phyloP scores from a whole-genome alignment of 2,888 invertebrate species.

The Dichetophora obliterata region DNA sequence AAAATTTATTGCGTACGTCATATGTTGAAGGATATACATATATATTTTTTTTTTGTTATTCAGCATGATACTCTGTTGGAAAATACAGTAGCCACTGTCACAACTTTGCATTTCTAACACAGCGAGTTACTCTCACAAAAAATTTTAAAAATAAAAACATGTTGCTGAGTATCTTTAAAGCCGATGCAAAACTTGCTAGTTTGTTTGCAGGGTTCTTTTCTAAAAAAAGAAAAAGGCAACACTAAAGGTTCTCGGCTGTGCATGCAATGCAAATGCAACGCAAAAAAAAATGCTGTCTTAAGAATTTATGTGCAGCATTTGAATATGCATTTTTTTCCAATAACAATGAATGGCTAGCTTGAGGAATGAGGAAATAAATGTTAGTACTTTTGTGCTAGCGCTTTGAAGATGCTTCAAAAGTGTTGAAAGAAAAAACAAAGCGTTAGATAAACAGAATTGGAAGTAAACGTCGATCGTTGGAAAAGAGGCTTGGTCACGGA shows the following conservation, averaged over 20 bases:
- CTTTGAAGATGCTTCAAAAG: too few species aligned
- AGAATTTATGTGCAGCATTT: slow-evolving; percentile 17
- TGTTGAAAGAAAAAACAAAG: too few species aligned
- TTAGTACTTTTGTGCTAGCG: not conserved
- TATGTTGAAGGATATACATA: slow-evolving; percentile 8
- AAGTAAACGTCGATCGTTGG: too few species aligned
- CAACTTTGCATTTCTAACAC: not conserved
- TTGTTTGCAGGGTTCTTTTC: not conserved
- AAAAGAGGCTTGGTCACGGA: too few species aligned
- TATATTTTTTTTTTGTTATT: slow-evolving; percentile 1
- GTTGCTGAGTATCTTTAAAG: not conserved
- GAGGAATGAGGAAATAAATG: not conserved
- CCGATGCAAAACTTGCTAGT: not conserved
- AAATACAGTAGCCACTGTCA: not conserved
- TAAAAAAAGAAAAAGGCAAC: not conserved
- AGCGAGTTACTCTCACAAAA: too few species aligned
- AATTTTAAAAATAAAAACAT: too few species aligned
- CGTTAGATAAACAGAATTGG: too few species aligned
- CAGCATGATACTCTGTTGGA: not conserved
- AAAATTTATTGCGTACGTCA: slow-evolving; percentile 28
- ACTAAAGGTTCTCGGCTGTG: not conserved
- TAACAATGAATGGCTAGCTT: not conserved
- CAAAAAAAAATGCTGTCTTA: not conserved
- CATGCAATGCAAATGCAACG: not conserved
- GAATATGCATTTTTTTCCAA: not conserved